phyloP scores from a whole-genome alignment of 2,888 invertebrate species.

The Netelia fuscicornis region DNA sequence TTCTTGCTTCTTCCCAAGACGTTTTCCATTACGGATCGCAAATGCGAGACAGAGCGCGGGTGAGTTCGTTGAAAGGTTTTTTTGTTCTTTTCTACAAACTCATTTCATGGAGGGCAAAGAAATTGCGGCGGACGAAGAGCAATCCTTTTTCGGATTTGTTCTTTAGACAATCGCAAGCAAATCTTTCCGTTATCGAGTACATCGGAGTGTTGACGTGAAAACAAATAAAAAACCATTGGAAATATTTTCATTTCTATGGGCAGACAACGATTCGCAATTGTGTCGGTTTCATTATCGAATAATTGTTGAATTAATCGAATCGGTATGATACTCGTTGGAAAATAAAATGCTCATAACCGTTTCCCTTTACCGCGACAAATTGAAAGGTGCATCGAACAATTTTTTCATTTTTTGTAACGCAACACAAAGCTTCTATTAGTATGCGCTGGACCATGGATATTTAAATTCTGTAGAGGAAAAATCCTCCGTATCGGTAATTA shows the following conservation, averaged over 20 bases:
- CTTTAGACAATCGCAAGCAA: not conserved
- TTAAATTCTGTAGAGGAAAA: slow-evolving; percentile 52
- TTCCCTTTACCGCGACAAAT: too few relatives aligned
- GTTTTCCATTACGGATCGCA: slow-evolving; percentile 43
- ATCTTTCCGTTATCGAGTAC: not conserved
- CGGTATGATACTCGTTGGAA: too few relatives aligned
- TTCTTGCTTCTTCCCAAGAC: not conserved
- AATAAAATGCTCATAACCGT: too few relatives aligned
- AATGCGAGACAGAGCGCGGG: slow-evolving; percentile 40
- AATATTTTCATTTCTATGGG: not conserved
- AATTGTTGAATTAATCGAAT: too few relatives aligned
- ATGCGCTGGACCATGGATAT: slow-evolving; percentile 46
- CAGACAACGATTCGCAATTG: not conserved
- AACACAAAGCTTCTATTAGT: slow-evolving; percentile 23
- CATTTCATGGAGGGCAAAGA: slow-evolving; percentile 30
- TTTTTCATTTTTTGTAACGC: too few relatives aligned
- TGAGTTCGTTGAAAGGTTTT: slow-evolving; percentile 30
- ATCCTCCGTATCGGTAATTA: slow-evolving; percentile 52
- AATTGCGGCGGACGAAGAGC: slow-evolving; percentile 7
- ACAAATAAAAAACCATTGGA: slow-evolving; percentile 14
- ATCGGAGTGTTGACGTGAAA: not conserved
- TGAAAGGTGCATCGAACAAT: too few relatives aligned
- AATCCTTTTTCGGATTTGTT: slow-evolving; percentile 12
- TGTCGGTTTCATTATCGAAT: too few relatives aligned
- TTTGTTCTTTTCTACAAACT: slow-evolving; percentile 49